phyloP scores from a whole-genome alignment of 2,113 vertebrate genomes.

The Cavia porcellus region DNA sequence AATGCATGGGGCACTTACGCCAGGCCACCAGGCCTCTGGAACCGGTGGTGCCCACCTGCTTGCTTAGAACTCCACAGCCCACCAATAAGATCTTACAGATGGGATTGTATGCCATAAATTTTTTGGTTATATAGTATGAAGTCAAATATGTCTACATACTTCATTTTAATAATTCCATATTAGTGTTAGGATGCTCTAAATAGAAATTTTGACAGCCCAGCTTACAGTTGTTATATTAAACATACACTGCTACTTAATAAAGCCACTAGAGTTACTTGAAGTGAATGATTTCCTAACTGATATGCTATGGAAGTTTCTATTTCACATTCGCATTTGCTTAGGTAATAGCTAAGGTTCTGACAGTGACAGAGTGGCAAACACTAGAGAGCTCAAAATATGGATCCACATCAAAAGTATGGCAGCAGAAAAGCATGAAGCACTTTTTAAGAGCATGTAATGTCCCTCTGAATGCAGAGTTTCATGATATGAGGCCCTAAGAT shows the following conservation, averaged over 20 bases:
- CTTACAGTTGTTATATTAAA: conserved; percentile 24
- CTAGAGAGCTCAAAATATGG: conserved; percentile 25
- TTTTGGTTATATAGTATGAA: not conserved
- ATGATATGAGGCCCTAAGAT: not conserved
- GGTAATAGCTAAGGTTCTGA: conserved; percentile 13
- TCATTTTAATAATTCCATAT: conserved; percentile 45
- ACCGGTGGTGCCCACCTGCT: too few relatives aligned
- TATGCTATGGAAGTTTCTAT: not conserved
- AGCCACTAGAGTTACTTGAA: not conserved
- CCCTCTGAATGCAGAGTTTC: not conserved
- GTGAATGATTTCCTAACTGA: not conserved
- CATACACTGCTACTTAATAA: conserved; percentile 35
- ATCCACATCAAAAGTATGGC: not conserved
- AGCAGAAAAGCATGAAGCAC: not conserved
- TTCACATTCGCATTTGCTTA: conserved; percentile 32
- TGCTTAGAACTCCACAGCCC: too few relatives aligned
- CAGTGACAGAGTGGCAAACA: not conserved
- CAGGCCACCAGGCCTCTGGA: too few relatives aligned
- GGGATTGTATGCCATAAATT: not conserved
- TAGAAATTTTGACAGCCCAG: conserved; percentile 2
- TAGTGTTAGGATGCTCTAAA: not conserved
- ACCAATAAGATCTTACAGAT: not conserved
- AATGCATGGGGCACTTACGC: too few relatives aligned
- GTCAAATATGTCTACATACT: not conserved
- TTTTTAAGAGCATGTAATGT: not conserved